Evolutionary conservation across 2,888 invertebrate genomes (phyloP).

Genomic region (Scrobipalpa costella): DNA sequence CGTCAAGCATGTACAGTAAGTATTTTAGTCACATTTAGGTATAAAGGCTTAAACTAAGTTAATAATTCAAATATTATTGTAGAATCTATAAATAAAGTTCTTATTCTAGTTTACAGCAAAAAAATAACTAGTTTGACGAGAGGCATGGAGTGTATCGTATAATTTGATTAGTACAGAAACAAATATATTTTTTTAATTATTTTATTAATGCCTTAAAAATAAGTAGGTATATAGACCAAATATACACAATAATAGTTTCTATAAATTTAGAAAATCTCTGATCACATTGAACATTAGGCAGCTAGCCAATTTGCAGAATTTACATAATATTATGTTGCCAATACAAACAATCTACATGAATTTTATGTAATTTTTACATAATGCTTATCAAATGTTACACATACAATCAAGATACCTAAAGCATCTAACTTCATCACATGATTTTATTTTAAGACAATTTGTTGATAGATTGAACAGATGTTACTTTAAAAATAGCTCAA

Average conservation of each 20-base stretch:
- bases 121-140: too few species aligned
- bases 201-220: slow-evolving; percentile 42
- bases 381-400: slow-evolving; percentile 5
- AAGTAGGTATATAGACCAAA: slow-evolving; percentile 49
- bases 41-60: too few species aligned
- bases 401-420: slow-evolving; percentile 22
- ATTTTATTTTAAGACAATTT: slow-evolving; percentile 1
- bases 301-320: slow-evolving; percentile 22
- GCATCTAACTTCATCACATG: slow-evolving; percentile 28
- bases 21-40: too few species aligned
- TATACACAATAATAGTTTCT: slow-evolving; percentile 52
- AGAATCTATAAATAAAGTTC: too few species aligned
- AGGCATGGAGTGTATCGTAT: too few species aligned
- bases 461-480: background rate
- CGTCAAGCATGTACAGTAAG: background rate
- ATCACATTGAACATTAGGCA: slow-evolving; percentile 30
- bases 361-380: slow-evolving; percentile 15
- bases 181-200: slow-evolving; percentile 7
- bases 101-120: too few species aligned
- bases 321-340: slow-evolving; percentile 18
- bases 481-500: background rate
- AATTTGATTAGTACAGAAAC: background rate
- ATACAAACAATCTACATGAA: slow-evolving; percentile 20
- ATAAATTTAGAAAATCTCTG: slow-evolving; percentile 50
- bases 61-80: too few species aligned